These are phyloP conservation scores for Percopsis omiscomaycus DNA, from an alignment of 2,797 vertebrate genomes.

Conservation along the genomic window DNA sequence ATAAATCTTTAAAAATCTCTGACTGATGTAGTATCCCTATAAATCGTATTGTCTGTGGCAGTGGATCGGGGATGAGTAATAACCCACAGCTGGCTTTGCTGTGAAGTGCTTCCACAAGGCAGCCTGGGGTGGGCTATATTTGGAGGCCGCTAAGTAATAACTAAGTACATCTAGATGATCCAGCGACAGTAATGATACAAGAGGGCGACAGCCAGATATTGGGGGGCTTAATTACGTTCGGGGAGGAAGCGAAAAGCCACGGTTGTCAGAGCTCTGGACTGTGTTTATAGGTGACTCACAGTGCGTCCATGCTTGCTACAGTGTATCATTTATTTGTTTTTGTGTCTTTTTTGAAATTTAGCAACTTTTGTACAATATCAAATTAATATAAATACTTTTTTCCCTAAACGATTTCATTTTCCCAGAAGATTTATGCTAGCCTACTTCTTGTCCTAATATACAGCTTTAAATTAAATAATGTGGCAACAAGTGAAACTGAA, in stretches of 20 bases:
- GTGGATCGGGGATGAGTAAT: constrained; percentile 47
- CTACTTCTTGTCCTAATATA: constrained; percentile 24
- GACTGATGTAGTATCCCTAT: constrained; percentile 64
- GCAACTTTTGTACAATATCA: background rate
- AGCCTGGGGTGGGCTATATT: constrained; percentile 73
- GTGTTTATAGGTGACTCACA: constrained; percentile 67
- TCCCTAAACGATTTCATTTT: no score
- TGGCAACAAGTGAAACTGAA: constrained; percentile 30
- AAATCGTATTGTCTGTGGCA: constrained; percentile 54
- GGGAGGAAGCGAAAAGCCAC: constrained; percentile 57
- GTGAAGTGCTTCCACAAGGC: constrained; percentile 50
- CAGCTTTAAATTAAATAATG: constrained; percentile 13
- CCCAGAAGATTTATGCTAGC: background rate
- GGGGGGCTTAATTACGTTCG: constrained; percentile 73
- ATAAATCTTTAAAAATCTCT: constrained; percentile 6
- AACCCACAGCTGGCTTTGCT: constrained; percentile 72
- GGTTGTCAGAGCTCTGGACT: constrained; percentile 63
- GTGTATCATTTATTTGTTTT: constrained; percentile 16
- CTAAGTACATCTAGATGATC: constrained; percentile 72
- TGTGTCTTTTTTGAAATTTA: constrained; percentile 12
- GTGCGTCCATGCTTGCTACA: background rate
- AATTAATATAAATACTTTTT: background rate
- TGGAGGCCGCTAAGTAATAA: constrained; percentile 79
- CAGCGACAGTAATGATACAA: constrained; percentile 75
- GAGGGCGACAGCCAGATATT: constrained; percentile 72